Percentiles rank a stretch among this genome's conserved stretches.
Conservation (phyloP, 2,797 vertebrate genomes). For the Rousettus madagascariensis region DNA sequence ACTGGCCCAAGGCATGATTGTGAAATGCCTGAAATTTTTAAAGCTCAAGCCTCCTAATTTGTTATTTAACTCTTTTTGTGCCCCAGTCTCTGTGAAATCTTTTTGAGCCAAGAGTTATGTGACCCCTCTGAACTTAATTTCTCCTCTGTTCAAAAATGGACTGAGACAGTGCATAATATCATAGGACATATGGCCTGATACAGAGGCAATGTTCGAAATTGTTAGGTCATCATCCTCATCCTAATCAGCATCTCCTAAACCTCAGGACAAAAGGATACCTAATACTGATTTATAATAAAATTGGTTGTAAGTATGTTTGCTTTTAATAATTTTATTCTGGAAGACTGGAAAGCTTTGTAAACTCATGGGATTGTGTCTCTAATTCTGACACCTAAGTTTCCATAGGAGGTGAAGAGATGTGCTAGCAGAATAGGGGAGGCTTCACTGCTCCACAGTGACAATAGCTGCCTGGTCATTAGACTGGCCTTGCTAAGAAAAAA, state of each 20-base stretch:
- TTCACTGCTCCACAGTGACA: background rate
- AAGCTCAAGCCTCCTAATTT: constrained; percentile 37
- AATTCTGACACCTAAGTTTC: background rate
- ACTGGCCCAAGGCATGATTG: constrained; percentile 23
- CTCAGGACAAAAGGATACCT: background rate
- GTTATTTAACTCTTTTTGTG: constrained; percentile 50
- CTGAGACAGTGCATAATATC: background rate
- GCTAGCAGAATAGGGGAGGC: background rate
- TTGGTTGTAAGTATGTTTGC: background rate
- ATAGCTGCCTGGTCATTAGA: background rate
- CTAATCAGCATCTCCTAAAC: background rate
- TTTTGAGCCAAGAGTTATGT: background rate
- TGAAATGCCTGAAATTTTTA: constrained; percentile 48
- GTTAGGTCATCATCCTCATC: background rate
- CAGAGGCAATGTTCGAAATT: background rate
- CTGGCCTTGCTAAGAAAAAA: background rate
- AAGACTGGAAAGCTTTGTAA: background rate
- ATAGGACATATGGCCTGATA: background rate
- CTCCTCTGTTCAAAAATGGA: background rate
- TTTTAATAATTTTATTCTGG: constrained; percentile 5
- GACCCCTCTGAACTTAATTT: background rate
- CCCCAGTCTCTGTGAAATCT: background rate
- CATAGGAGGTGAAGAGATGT: background rate
- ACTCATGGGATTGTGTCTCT: background rate
- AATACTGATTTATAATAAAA: background rate